Conservation (phyloP, 2,797 vertebrate genomes). For the Takifugu rubripes region DNA sequence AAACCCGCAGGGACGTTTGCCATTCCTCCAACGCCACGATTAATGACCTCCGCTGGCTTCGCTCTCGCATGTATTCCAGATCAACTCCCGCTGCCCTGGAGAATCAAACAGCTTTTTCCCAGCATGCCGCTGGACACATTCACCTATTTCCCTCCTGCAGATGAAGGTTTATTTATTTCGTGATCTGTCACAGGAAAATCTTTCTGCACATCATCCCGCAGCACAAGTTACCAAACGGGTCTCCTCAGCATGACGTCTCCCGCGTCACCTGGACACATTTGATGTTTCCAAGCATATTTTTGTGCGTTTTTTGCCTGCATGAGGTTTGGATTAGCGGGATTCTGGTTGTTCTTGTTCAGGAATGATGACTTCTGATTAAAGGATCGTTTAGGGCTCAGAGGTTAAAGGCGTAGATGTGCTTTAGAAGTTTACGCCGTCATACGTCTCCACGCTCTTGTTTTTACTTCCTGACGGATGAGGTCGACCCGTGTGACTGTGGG, state of each 20-base stretch:
- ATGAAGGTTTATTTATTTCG: not conserved
- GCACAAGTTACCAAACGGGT: slow-evolving; percentile 17
- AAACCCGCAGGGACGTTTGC: slow-evolving; percentile 43
- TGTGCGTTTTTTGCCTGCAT: slow-evolving; percentile 50
- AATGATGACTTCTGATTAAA: slow-evolving; percentile 60
- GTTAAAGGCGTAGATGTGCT: slow-evolving; percentile 5
- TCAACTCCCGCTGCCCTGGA: slow-evolving; percentile 29
- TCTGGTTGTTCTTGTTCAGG: slow-evolving; percentile 54
- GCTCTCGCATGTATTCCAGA: slow-evolving; percentile 40
- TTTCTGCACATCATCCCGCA: slow-evolving; percentile 6
- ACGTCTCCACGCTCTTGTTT: slow-evolving; percentile 63
- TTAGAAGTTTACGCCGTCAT: slow-evolving; percentile 42
- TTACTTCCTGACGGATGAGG: slow-evolving; percentile 55
- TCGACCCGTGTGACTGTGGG: slow-evolving; percentile 47
- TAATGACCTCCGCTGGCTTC: slow-evolving; percentile 49
- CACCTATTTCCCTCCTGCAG: slow-evolving; percentile 1
- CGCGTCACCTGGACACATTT: slow-evolving; percentile 36
- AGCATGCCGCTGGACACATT: slow-evolving; percentile 13
- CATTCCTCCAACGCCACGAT: slow-evolving; percentile 41
- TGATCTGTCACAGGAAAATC: not conserved
- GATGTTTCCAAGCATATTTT: slow-evolving; percentile 58
- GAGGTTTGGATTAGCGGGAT: slow-evolving; percentile 64
- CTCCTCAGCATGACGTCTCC: slow-evolving; percentile 24
- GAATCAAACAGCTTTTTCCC: slow-evolving; percentile 28
- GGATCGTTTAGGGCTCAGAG: slow-evolving; percentile 47